Conservation (phyloP, 2,888 invertebrate genomes). For the Temnothorax ravouxi region DNA sequence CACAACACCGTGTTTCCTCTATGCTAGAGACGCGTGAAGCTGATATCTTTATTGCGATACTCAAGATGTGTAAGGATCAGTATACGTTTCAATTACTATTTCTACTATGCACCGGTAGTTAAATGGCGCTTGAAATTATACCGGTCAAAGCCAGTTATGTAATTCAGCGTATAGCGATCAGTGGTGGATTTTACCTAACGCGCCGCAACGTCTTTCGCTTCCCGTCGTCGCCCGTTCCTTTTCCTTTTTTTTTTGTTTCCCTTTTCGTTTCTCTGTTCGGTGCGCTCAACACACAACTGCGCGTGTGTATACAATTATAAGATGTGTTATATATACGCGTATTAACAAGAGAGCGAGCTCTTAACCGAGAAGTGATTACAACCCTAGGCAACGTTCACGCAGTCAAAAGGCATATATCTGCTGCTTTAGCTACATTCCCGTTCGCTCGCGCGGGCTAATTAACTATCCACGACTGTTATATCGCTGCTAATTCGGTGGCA, state of each 20-base stretch:
- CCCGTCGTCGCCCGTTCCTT: constrained; percentile 72
- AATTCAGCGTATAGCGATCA: constrained; percentile 34
- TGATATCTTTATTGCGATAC: neutral
- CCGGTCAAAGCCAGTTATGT: neutral
- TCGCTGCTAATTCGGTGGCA: constrained; percentile 44
- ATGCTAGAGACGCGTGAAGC: neutral
- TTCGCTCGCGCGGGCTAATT: constrained; percentile 41
- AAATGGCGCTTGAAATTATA: constrained; percentile 1
- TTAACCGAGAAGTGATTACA: constrained; percentile 41
- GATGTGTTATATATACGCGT: constrained; percentile 28
- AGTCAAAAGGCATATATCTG: constrained; percentile 57
- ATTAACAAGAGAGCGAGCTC: constrained; percentile 48
- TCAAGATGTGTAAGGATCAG: neutral
- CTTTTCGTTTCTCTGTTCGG: constrained; percentile 70
- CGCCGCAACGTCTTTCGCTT: constrained; percentile 67
- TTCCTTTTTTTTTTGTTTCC: constrained; percentile 63
- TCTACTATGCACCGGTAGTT: neutral
- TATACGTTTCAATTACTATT: neutral
- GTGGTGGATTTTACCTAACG: constrained; percentile 70
- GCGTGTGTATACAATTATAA: constrained; percentile 26
- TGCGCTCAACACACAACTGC: constrained; percentile 40
- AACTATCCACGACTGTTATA: constrained; percentile 34
- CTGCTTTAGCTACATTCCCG: constrained; percentile 46
- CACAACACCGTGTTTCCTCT: constrained; percentile 20
- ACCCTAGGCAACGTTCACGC: constrained; percentile 57